phyloP scores from a whole-genome alignment of 2,797 vertebrate species.

The Lepilemur septentrionalis region DNA sequence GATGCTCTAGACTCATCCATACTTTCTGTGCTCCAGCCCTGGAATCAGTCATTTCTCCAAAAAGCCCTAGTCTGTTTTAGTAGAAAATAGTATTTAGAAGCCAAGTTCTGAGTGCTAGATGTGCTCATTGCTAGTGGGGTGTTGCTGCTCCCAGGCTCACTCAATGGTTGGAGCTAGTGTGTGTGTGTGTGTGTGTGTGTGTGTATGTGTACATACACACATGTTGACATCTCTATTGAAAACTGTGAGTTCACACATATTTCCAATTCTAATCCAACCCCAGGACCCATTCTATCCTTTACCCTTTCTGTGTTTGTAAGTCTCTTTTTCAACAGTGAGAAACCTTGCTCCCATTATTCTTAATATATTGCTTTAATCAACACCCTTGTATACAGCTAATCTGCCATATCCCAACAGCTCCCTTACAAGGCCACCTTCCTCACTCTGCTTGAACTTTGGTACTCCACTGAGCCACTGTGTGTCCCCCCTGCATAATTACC shows the following conservation, averaged over 20 bases:
- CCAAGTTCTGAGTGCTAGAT: not conserved
- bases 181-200: too few species aligned
- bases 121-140: not conserved
- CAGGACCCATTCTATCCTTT: not conserved
- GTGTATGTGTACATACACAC: accelerated
- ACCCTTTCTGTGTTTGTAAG: not conserved
- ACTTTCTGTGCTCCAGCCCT: not conserved
- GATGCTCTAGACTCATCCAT: not conserved
- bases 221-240: not conserved
- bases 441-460: not conserved
- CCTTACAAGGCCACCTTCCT: not conserved
- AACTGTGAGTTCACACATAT: not conserved
- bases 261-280: not conserved
- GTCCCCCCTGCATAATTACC: not conserved
- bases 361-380: not conserved
- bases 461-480: not conserved
- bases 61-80: not conserved
- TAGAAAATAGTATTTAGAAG: not conserved
- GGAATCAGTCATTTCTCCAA: not conserved
- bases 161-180: not conserved
- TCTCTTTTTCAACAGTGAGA: not conserved
- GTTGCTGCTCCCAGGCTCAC: not conserved
- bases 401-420: not conserved
- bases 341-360: not conserved
- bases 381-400: not conserved